Evolutionary conservation across 2,888 invertebrate species (phyloP).

Genomic region (Stenurella melanura): DNA sequence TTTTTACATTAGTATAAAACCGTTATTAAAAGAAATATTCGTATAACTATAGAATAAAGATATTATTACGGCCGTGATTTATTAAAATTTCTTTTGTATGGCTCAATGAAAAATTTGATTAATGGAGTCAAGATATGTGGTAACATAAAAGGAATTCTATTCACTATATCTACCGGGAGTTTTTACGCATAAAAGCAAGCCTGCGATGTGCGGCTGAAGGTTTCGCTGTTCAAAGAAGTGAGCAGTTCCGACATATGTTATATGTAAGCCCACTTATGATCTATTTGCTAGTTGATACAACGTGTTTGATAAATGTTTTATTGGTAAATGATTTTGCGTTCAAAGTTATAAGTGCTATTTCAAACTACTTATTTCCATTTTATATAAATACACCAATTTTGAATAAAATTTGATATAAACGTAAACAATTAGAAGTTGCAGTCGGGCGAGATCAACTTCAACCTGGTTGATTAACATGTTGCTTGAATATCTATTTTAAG

Average conservation of each 20-base stretch:
- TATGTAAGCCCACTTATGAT: not conserved
- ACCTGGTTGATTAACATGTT: no score
- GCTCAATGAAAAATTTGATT: conserved; percentile 2
- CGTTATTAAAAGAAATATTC: no score
- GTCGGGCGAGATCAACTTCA: no score
- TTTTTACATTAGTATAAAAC: no score
- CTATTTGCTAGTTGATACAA: not conserved
- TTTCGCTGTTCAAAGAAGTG: not conserved
- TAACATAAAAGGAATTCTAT: not conserved
- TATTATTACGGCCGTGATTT: not conserved
- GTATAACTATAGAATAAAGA: no score
- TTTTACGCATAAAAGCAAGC: not conserved
- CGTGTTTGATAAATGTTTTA: not conserved
- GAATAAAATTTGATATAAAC: no score
- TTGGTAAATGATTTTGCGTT: no score
- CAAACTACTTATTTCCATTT: no score
- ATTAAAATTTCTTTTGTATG: not conserved
- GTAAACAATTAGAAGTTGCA: no score
- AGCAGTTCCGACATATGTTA: not conserved
- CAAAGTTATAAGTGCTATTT: no score
- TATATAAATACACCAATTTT: no score
- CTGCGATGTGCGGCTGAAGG: not conserved
- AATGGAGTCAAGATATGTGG: conserved; percentile 7
- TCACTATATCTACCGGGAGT: not conserved
- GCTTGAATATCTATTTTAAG: no score